Conservation (phyloP, 2,797 vertebrate genomes). For the Sebastes minor region DNA sequence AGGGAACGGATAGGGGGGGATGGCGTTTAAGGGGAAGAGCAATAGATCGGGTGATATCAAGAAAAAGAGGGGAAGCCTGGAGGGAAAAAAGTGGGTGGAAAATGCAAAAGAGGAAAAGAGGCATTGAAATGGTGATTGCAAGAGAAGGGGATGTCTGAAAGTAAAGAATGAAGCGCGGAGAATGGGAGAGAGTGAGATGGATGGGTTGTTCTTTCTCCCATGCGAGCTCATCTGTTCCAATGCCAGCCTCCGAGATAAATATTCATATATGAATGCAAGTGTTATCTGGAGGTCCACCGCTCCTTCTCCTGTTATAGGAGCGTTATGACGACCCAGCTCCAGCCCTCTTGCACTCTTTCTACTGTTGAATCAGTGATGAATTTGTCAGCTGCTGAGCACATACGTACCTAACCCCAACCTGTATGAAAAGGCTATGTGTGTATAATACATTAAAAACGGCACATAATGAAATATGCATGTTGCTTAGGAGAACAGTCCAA, state of each 20-base stretch:
- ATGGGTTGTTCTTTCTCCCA: conserved; percentile 67
- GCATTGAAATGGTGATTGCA: conserved; percentile 79
- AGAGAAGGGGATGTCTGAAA: conserved; percentile 71
- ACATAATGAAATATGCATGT: conserved; percentile 39
- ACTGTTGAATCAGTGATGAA: conserved; percentile 40
- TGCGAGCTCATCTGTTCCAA: conserved; percentile 74
- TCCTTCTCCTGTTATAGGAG: conserved; percentile 20
- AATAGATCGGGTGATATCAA: conserved; percentile 76
- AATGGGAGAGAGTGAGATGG: conserved; percentile 71
- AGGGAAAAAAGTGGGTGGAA: conserved; percentile 74
- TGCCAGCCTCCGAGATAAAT: conserved; percentile 74
- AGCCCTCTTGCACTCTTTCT: conserved; percentile 2
- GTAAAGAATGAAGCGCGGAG: conserved; percentile 70
- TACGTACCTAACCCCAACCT: conserved; percentile 26
- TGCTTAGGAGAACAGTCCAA: conserved; percentile 28
- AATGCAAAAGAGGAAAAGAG: conserved; percentile 75
- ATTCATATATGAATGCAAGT: conserved; percentile 69
- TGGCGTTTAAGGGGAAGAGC: conserved; percentile 67
- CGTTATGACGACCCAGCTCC: conserved; percentile 25
- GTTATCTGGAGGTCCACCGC: conserved; percentile 58
- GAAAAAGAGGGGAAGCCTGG: conserved; percentile 72
- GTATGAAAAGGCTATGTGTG: conserved; percentile 12
- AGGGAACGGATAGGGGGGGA: conserved; percentile 57
- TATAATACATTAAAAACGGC: conserved; percentile 36
- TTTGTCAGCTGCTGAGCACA: conserved; percentile 44